Conservation (phyloP, 1,140 invertebrate genomes). For the Maniola jurtina region DNA sequence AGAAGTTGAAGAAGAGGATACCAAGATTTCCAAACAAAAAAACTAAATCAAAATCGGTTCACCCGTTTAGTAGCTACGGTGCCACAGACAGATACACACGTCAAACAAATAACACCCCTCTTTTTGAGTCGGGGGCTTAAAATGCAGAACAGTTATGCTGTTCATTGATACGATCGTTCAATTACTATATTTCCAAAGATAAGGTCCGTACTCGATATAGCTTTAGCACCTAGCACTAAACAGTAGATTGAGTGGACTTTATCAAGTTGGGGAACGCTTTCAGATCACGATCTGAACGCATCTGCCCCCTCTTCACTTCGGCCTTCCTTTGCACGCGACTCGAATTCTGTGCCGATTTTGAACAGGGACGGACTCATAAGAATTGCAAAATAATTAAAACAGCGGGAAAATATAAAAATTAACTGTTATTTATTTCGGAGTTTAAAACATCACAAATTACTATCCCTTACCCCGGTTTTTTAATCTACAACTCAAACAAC, state of each 20-base stretch:
- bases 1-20: no score
- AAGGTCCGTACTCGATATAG: no score
- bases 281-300: slow-evolving; percentile 59
- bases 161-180: neutral
- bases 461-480: no score
- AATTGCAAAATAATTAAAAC: neutral
- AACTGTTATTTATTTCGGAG: no score
- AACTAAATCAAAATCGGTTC: no score
- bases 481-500: no score
- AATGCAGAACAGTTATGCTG: no score
- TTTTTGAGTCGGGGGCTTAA: no score
- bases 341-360: slow-evolving; percentile 41
- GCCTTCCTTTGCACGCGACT: slow-evolving; percentile 48
- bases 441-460: no score
- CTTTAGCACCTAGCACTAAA: slow-evolving; percentile 36
- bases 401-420: neutral
- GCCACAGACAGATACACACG: no score
- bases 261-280: slow-evolving; percentile 25
- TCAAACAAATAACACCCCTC: neutral
- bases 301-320: slow-evolving; percentile 49
- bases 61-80: no score
- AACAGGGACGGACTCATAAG: slow-evolving; percentile 41
- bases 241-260: slow-evolving; percentile 8
- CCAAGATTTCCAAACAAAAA: no score
- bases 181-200: slow-evolving; percentile 2